Conservation (phyloP, 2,797 vertebrate species). For the Sarcoramphus papa region DNA sequence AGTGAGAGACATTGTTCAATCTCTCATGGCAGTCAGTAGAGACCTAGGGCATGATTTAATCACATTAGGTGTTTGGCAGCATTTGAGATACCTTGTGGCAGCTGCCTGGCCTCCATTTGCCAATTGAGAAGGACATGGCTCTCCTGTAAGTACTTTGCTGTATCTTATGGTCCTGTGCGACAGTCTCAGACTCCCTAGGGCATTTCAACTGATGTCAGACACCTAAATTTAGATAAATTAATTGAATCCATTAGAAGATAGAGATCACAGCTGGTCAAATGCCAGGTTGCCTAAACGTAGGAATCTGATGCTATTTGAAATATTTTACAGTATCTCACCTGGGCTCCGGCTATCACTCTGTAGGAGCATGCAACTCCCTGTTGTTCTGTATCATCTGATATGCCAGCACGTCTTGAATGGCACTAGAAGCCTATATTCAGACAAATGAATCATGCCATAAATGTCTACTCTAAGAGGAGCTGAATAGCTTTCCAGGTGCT, state of each 20-base stretch:
- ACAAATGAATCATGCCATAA: not conserved
- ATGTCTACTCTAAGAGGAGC: not conserved
- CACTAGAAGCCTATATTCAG: not conserved
- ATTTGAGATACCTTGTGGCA: not conserved
- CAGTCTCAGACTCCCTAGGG: not conserved
- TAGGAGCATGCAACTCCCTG: not conserved
- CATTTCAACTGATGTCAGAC: not conserved
- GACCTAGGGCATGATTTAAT: not conserved
- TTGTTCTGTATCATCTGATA: not conserved
- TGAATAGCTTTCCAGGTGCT: not conserved
- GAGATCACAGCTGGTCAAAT: not conserved
- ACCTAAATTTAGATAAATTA: not conserved
- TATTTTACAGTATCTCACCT: not conserved
- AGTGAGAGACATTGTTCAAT: not conserved
- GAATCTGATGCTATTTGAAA: not conserved
- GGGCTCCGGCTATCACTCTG: not conserved
- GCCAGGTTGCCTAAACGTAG: not conserved
- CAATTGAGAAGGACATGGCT: accelerated
- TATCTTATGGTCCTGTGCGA: not conserved
- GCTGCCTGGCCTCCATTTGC: not conserved
- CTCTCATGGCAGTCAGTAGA: not conserved
- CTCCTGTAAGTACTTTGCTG: not conserved
- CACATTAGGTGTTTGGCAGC: not conserved
- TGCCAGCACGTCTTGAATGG: not conserved
- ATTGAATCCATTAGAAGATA: not conserved